phyloP scores from a whole-genome alignment of 2,888 invertebrate species.

The Cataglyphis rosenhaueri region DNA sequence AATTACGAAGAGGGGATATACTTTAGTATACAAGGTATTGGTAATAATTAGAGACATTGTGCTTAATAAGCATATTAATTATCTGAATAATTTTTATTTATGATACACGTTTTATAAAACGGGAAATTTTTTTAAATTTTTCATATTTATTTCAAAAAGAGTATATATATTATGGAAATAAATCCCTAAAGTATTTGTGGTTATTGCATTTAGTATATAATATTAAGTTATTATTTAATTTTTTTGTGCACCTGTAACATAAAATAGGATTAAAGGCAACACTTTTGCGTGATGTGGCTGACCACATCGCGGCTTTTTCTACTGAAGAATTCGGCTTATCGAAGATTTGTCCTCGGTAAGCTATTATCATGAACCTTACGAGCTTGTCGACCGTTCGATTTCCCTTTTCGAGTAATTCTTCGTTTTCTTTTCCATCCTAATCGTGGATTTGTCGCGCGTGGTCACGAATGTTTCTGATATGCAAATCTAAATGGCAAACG shows the following conservation, averaged over 20 bases:
- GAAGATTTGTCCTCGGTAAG: not conserved
- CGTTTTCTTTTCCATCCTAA: slow-evolving; percentile 22
- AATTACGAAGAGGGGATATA: slow-evolving; percentile 1
- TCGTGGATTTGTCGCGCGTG: slow-evolving; percentile 49
- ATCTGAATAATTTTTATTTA: not conserved
- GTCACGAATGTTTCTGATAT: slow-evolving; percentile 50
- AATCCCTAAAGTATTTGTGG: not conserved
- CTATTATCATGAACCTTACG: slow-evolving; percentile 44
- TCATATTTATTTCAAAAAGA: not conserved
- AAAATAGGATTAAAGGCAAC: not conserved
- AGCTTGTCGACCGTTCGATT: slow-evolving; percentile 42
- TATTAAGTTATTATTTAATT: not conserved
- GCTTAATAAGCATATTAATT: slow-evolving; percentile 2
- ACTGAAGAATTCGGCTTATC: not conserved
- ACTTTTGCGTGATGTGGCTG: not conserved
- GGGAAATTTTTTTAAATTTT: not conserved
- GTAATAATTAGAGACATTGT: not conserved
- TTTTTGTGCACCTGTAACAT: not conserved
- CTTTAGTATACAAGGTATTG: not conserved
- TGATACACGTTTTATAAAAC: not conserved
- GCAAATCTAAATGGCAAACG: slow-evolving; percentile 54
- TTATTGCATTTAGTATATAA: not conserved
- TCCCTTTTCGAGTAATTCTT: slow-evolving; percentile 22
- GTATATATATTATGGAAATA: not conserved
- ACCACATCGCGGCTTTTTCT: slow-evolving; percentile 9